phyloP scores from a whole-genome alignment of 2,113 vertebrate species.

The Oryzias curvinotus region DNA sequence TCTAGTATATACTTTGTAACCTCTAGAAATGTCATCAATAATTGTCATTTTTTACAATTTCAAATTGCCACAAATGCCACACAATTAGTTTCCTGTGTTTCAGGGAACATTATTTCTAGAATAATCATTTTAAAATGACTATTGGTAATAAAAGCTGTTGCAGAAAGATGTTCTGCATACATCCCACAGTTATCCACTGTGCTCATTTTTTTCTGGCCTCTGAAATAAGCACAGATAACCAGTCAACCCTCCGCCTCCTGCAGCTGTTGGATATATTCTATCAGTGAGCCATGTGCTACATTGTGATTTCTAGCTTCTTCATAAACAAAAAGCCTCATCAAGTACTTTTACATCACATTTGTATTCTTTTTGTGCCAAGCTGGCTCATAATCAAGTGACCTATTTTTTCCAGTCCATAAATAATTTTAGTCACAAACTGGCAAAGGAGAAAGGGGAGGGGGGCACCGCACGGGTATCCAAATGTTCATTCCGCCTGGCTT shows the following conservation, averaged over 20 bases:
- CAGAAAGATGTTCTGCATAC: background rate
- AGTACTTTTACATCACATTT: conserved; percentile 39
- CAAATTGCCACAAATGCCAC: too few relatives aligned
- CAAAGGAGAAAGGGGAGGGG: conserved; percentile 25
- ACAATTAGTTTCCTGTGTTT: too few relatives aligned
- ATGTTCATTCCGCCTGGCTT: conserved; percentile 10
- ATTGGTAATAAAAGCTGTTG: too few relatives aligned
- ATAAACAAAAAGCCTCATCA: conserved; percentile 36
- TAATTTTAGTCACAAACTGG: conserved; percentile 49
- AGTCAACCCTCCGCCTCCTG: conserved; percentile 13
- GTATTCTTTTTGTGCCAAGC: conserved; percentile 37
- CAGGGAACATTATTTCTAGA: too few relatives aligned
- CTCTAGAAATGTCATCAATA: too few relatives aligned
- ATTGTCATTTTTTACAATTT: too few relatives aligned
- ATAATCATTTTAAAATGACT: too few relatives aligned
- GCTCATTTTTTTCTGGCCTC: background rate
- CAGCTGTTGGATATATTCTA: conserved; percentile 30
- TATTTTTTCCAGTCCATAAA: conserved; percentile 58
- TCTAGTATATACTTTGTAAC: too few relatives aligned
- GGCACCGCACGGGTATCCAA: conserved; percentile 29
- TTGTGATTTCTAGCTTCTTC: conserved; percentile 30
- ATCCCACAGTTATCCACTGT: background rate
- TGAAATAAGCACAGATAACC: conserved; percentile 14
- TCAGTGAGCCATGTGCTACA: conserved; percentile 11
- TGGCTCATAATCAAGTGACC: conserved; percentile 50